Percentiles rank a stretch among this genome's conserved stretches.
Evolutionary conservation across 2,113 vertebrate genomes (phyloP).

Genomic region (Phainopepla nitens): DNA sequence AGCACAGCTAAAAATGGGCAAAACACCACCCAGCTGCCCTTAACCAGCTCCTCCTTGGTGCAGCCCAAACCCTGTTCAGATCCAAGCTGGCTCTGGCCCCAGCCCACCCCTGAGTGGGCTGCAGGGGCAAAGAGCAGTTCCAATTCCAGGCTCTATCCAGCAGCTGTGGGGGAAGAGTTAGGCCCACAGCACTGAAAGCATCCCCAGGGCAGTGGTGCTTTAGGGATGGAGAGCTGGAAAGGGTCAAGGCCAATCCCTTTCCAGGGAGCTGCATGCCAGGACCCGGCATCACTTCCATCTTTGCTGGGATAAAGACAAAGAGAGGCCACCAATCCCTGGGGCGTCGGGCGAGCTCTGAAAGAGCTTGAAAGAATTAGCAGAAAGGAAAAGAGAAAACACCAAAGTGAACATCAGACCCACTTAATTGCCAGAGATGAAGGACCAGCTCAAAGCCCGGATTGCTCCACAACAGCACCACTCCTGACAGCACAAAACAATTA

Average conservation of each 20-base stretch:
- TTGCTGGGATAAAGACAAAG: neutral
- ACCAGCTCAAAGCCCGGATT: slow-evolving; percentile 27
- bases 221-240: neutral
- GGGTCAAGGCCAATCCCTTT: neutral
- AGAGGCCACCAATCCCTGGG: neutral
- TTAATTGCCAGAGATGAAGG: slow-evolving; percentile 50
- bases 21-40: neutral
- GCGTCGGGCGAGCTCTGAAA: neutral
- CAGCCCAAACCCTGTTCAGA: neutral
- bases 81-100: rapidly evolving
- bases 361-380: slow-evolving; percentile 9
- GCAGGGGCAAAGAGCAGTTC: rapidly evolving
- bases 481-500: slow-evolving; percentile 52
- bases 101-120: rapidly evolving
- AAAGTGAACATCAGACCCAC: slow-evolving; percentile 43
- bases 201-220: neutral
- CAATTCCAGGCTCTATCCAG: neutral
- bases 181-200: neutral
- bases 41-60: neutral
- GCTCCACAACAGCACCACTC: neutral
- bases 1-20: neutral
- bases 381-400: slow-evolving; percentile 27
- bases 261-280: neutral
- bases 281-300: rapidly evolving
- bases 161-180: neutral